Evolutionary conservation across 2,797 vertebrate species (phyloP).

Genomic region (Hydrocynus forskahlii): DNA sequence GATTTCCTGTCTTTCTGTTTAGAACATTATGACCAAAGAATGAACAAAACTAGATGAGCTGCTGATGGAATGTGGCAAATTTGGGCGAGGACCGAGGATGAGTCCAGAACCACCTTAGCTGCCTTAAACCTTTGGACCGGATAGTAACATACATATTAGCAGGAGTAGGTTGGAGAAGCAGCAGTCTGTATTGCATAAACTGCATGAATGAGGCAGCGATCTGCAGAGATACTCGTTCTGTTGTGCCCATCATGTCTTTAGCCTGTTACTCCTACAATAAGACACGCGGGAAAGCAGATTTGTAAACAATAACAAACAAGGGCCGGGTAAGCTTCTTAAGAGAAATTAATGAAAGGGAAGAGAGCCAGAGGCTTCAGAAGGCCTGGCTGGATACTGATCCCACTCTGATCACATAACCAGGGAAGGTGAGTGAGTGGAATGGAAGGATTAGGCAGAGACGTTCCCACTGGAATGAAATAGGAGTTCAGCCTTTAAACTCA

Average conservation of each 20-base stretch:
- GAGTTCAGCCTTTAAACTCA: conserved; percentile 65
- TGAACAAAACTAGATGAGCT: too few relatives aligned
- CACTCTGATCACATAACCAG: conserved; percentile 77
- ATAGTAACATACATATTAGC: not conserved
- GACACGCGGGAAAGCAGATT: conserved; percentile 81
- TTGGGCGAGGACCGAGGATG: too few relatives aligned
- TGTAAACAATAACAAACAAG: conserved; percentile 87
- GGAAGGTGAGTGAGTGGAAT: conserved; percentile 59
- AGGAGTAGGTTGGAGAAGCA: not conserved
- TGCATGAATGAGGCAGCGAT: not conserved
- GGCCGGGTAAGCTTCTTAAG: conserved; percentile 86
- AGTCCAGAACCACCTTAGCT: too few relatives aligned
- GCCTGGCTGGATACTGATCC: conserved; percentile 78
- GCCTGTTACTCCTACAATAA: conserved; percentile 43
- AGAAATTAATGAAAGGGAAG: conserved; percentile 79
- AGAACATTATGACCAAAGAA: too few relatives aligned
- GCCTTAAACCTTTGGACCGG: too few relatives aligned
- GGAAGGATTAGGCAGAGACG: conserved; percentile 76
- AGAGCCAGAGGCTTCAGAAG: conserved; percentile 58
- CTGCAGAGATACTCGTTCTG: conserved; percentile 5
- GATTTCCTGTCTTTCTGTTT: too few relatives aligned
- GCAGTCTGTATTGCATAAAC: not conserved
- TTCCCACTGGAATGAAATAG: conserved; percentile 74
- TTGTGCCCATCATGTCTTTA: conserved; percentile 27
- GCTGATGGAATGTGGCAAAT: too few relatives aligned